Evolutionary conservation across 2,113 vertebrate genomes (phyloP).

Genomic region (Osmerus mordax): DNA sequence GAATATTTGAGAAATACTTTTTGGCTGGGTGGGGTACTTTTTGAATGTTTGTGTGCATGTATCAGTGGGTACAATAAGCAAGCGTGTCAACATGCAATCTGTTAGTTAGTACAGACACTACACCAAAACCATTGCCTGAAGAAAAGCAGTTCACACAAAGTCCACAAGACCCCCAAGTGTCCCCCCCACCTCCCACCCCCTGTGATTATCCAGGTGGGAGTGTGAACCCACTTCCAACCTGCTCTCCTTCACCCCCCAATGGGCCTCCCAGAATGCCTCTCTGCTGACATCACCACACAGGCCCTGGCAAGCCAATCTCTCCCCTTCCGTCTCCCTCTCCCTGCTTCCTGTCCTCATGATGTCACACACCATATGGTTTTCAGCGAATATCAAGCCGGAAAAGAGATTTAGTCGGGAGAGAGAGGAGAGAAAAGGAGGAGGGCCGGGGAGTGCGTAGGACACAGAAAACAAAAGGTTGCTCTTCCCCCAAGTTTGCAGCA

Average conservation of each 20-base stretch:
- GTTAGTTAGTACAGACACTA: conserved; percentile 48
- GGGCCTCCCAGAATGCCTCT: conserved; percentile 74
- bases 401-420: conserved; percentile 73
- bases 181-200: conserved; percentile 20
- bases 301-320: conserved; percentile 70
- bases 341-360: conserved; percentile 78
- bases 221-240: conserved; percentile 66
- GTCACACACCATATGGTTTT: conserved; percentile 82
- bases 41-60: background rate
- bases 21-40: background rate
- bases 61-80: conserved; percentile 10
- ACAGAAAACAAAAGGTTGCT: conserved; percentile 68
- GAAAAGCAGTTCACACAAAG: conserved; percentile 35
- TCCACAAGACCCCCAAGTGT: conserved; percentile 23
- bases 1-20: background rate
- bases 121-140: conserved; percentile 33
- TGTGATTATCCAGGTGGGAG: conserved; percentile 75
- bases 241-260: conserved; percentile 44
- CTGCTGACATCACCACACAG: conserved; percentile 74
- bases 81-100: conserved; percentile 40
- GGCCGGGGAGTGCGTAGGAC: conserved; percentile 43
- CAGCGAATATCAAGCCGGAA: conserved; percentile 74
- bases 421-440: conserved; percentile 60
- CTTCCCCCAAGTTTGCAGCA: conserved; percentile 50
- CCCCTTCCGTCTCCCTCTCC: conserved; percentile 53